Conservation (phyloP, 1,140 invertebrate genomes). For the Heliothis virescens region DNA sequence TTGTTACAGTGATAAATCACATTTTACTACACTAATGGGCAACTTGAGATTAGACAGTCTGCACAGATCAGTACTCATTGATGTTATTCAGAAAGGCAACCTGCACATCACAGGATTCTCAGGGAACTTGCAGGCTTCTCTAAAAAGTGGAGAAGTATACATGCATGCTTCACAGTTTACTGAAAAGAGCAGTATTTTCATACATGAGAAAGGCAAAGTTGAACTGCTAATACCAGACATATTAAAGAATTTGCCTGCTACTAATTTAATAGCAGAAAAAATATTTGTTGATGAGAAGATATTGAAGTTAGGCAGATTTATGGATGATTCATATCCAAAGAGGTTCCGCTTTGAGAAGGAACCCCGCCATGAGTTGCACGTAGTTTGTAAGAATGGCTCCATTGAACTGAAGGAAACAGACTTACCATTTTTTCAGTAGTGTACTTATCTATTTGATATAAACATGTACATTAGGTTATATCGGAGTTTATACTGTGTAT, state of each 20-base stretch:
- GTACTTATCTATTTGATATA: slow-evolving; percentile 49
- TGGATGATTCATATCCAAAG: slow-evolving; percentile 82
- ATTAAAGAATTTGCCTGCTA: slow-evolving; percentile 79
- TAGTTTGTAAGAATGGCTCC: slow-evolving; percentile 85
- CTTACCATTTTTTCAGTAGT: slow-evolving; percentile 73
- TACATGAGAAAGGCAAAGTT: slow-evolving; percentile 84
- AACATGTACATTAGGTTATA: slow-evolving; percentile 51
- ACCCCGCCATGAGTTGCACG: slow-evolving; percentile 77
- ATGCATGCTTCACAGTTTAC: slow-evolving; percentile 82
- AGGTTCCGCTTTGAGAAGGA: slow-evolving; percentile 82
- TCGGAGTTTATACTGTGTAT: slow-evolving; percentile 48
- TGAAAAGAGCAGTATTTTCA: slow-evolving; percentile 84
- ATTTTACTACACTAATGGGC: slow-evolving; percentile 82
- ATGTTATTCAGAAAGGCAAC: slow-evolving; percentile 83
- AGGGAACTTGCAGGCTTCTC: slow-evolving; percentile 79
- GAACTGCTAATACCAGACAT: slow-evolving; percentile 79
- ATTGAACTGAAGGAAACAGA: slow-evolving; percentile 83
- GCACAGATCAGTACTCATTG: slow-evolving; percentile 80
- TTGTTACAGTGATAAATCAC: slow-evolving; percentile 84
- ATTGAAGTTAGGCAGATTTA: slow-evolving; percentile 78
- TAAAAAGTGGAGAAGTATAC: slow-evolving; percentile 83
- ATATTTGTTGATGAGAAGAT: slow-evolving; percentile 82
- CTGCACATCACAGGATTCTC: slow-evolving; percentile 81
- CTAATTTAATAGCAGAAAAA: slow-evolving; percentile 83
- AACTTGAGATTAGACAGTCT: slow-evolving; percentile 78